Evolutionary conservation across 2,113 vertebrate genomes (phyloP).

Genomic region (Antechinus flavipes): DNA sequence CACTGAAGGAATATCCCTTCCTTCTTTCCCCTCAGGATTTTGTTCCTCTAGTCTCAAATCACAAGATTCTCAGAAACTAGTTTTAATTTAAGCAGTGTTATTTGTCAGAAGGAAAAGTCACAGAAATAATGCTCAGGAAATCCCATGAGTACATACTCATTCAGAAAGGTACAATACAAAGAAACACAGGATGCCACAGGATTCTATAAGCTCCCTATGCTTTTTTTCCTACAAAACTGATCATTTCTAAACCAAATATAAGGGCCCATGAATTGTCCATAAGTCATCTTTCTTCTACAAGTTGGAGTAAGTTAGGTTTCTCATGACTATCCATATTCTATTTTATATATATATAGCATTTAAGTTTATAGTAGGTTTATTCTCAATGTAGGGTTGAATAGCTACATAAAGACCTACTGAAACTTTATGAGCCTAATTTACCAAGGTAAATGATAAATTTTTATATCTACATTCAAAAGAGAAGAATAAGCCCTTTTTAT

Average conservation of each 20-base stretch:
- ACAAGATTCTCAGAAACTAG: not conserved
- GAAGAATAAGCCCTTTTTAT: conserved; percentile 74
- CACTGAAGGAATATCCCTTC: not conserved
- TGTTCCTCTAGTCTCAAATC: not conserved
- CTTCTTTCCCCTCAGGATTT: not conserved
- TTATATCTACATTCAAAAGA: conserved; percentile 68
- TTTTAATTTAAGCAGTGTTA: not conserved
- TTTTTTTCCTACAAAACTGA: not conserved
- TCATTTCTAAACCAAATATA: not conserved
- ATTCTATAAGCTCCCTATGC: rapidly evolving
- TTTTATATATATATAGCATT: not conserved
- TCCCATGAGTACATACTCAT: not conserved
- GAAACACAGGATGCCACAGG: not conserved
- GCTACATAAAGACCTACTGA: conserved; percentile 53
- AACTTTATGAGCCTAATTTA: conserved; percentile 53
- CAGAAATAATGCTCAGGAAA: not conserved
- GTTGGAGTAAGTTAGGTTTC: not conserved
- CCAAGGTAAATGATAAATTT: conserved; percentile 55
- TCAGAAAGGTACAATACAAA: not conserved
- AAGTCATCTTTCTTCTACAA: not conserved
- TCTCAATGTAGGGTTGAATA: conserved; percentile 28
- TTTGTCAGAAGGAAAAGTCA: not conserved
- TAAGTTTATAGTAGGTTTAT: conserved; percentile 15
- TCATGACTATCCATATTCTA: not conserved
- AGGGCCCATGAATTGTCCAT: not conserved